Conservation (phyloP, 2,113 vertebrate genomes). For the Etheostoma cragini region DNA sequence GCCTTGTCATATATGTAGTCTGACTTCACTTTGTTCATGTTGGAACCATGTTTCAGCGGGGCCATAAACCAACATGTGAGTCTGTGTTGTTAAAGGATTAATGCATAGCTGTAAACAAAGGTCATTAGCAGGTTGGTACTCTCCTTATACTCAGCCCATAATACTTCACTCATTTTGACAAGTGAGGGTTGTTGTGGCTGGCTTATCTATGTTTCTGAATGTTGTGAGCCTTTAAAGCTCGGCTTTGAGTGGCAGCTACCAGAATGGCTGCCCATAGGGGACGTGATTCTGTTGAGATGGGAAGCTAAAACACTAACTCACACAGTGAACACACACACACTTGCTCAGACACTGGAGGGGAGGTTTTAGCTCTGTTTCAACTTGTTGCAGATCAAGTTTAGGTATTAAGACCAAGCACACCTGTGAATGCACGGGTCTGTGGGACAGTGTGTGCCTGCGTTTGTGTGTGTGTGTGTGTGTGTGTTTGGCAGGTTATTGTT, state of each 20-base stretch:
- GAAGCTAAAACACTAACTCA: constrained; percentile 41
- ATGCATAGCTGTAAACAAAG: constrained; percentile 33
- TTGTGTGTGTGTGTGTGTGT: constrained; percentile 17
- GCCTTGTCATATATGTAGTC: constrained; percentile 2
- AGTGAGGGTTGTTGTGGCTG: constrained; percentile 54
- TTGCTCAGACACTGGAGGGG: constrained; percentile 48
- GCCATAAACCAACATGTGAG: background rate
- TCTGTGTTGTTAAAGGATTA: constrained; percentile 8
- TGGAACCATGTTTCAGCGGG: background rate
- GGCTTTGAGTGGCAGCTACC: constrained; percentile 67
- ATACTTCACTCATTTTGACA: constrained; percentile 63
- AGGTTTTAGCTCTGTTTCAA: constrained; percentile 79
- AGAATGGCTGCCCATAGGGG: constrained; percentile 67
- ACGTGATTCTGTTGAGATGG: constrained; percentile 47
- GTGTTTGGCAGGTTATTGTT: constrained; percentile 40
- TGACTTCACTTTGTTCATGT: background rate
- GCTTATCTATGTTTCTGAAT: constrained; percentile 47
- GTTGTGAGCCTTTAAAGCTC: constrained; percentile 54
- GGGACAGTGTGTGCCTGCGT: constrained; percentile 32
- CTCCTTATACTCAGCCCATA: constrained; percentile 33
- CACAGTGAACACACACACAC: constrained; percentile 4
- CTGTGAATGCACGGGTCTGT: constrained; percentile 59
- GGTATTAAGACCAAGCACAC: constrained; percentile 72
- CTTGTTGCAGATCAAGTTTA: constrained; percentile 75
- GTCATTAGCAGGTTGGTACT: background rate